These are phyloP conservation scores for Anguilla obscura DNA, from an alignment of 2,797 vertebrate genomes.

Conservation along the genomic window DNA sequence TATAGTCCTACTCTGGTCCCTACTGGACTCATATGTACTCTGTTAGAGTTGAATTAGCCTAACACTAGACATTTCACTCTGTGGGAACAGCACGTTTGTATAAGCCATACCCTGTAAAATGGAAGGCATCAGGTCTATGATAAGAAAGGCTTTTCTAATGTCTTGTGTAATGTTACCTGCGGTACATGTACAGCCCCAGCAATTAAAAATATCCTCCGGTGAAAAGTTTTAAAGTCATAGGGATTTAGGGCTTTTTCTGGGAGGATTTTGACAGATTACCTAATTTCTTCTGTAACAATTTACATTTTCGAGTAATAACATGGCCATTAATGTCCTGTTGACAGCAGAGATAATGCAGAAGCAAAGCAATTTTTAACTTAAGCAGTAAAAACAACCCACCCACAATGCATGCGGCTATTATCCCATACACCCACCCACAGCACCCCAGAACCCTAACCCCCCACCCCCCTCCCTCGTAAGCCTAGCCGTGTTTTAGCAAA, in stretches of 20 bases:
- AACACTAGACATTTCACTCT: no score
- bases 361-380: conserved; percentile 32
- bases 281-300: not conserved
- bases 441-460: conserved; percentile 45
- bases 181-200: not conserved
- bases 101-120: not conserved
- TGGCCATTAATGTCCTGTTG: conserved; percentile 2
- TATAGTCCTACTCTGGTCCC: no score
- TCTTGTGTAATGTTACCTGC: not conserved
- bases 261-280: not conserved
- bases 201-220: not conserved
- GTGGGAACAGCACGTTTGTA: not conserved
- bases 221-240: not conserved
- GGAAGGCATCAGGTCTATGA: not conserved
- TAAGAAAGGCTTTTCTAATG: not conserved
- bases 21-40: no score
- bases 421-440: conserved; percentile 24
- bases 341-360: conserved; percentile 34
- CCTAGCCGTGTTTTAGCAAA: conserved; percentile 56
- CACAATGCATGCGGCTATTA: conserved; percentile 35
- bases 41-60: no score
- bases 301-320: not conserved
- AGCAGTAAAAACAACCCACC: conserved; percentile 39
- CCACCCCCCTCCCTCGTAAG: conserved; percentile 62
- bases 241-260: not conserved